phyloP scores from a whole-genome alignment of 2,113 vertebrate species.

The Oophaga pumilio region DNA sequence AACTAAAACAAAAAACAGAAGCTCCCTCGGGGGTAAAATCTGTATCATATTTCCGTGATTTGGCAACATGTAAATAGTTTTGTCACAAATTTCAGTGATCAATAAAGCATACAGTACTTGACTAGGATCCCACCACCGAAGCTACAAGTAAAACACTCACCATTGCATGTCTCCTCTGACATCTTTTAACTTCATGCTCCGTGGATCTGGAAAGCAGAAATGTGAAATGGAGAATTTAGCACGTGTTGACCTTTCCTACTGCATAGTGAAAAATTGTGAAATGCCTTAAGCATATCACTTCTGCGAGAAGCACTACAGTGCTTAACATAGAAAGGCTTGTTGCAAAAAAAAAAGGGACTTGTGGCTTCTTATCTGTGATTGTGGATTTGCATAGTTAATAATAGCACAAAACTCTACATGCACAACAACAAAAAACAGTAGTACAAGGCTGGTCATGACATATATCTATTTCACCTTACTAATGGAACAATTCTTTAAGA shows the following conservation, averaged over 20 bases:
- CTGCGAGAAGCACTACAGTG: not conserved
- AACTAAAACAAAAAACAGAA: no score
- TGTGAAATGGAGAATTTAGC: not conserved
- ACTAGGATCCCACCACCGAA: not conserved
- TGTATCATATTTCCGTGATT: no score
- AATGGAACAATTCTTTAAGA: no score
- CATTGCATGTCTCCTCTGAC: not conserved
- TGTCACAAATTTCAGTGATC: not conserved
- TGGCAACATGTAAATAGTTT: not conserved
- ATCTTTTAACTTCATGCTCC: conserved; percentile 16
- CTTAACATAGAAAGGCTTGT: not conserved
- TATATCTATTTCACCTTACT: no score
- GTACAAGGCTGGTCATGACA: not conserved
- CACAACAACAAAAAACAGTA: not conserved
- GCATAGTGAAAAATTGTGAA: not conserved
- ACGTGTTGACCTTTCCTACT: not conserved
- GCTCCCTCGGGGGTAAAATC: no score
- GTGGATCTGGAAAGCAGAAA: conserved; percentile 29
- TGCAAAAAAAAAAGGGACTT: not conserved
- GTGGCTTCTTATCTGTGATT: not conserved
- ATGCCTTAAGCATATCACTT: not conserved
- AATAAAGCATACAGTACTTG: no score
- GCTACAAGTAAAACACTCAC: not conserved
- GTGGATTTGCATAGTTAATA: not conserved
- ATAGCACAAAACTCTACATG: not conserved